Base-by-base conservation (phyloP, 1,140 invertebrate genomes). In the Pogonognathellus flavescens region DNA sequence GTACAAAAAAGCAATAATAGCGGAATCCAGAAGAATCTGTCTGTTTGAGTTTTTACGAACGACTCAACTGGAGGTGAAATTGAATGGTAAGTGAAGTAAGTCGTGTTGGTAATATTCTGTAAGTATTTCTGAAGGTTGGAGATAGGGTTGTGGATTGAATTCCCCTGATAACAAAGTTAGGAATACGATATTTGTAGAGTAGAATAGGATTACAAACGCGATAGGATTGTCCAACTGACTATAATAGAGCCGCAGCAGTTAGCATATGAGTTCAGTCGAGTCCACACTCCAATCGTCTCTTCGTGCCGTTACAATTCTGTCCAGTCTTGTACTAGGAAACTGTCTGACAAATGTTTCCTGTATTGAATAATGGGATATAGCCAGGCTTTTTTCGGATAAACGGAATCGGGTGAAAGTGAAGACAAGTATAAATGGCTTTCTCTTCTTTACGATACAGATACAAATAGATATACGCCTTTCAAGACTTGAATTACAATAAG, bases 381-480 rank as follows among this genome's bases (percentile, higher is more conserved):
- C 41, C 41, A 49, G 66, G 41, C 41, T 31, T 49, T 31, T 76
- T 76, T 76, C 25, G 41, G 70, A 76, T 76, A 76, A 76, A 16
- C 41, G 25, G 49, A 76, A 41, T 41, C 31, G 31, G 31, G 62
- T 66, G 62, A 66, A 66, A 66, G 70, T 76, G 70, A 76, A 41
- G 70, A 76, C 70, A 76, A 76, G 31, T 76, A 76, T 76, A 76
- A 76, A 50, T 76, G 70, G 70, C 70, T 76, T 50, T 76, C 70
- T 76, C 70, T 25, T 41, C 66, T 5, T 5, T 41, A 41, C 70
- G 14, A 76, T 50, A 76, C 31, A 41, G 70, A 50, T 50, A 76
- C 16, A 76, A 49, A 76, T 76, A 76, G 25, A 76, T 76, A 76
- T 49, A 76, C 14, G 70, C 70, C 70, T 50, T 76, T 76, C 70